Evolutionary conservation across 2,797 vertebrate species (phyloP).

Genomic region (Enteromius mattozi): DNA sequence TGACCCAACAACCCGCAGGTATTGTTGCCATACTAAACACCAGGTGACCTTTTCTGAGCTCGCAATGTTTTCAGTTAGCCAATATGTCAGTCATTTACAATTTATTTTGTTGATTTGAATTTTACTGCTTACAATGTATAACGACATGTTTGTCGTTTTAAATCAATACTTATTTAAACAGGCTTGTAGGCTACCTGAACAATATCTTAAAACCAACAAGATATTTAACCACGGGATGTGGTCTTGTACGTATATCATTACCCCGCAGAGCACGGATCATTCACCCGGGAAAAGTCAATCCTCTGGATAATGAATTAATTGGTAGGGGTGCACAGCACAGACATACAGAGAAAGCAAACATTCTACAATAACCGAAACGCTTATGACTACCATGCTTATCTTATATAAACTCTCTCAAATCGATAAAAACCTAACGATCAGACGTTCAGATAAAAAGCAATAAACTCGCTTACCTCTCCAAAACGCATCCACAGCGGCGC

Average conservation of each 20-base stretch:
- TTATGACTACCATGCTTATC: neutral
- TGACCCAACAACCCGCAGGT: neutral
- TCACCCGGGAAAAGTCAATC: conserved; percentile 19
- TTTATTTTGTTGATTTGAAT: neutral
- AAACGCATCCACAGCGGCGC: conserved; percentile 22
- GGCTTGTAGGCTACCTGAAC: neutral
- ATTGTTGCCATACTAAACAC: conserved; percentile 16
- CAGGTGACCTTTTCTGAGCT: neutral
- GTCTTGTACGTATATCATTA: neutral
- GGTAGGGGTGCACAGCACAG: neutral
- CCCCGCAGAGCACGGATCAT: neutral
- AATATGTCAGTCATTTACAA: neutral
- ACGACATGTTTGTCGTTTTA: neutral
- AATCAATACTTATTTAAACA: neutral
- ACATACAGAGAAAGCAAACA: neutral
- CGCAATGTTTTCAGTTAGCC: neutral
- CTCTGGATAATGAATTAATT: conserved; percentile 36
- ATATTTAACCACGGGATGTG: neutral
- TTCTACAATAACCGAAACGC: neutral
- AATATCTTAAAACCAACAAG: neutral
- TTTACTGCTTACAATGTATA: neutral
- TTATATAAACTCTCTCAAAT: neutral
- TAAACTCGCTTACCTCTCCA: conserved; percentile 48
- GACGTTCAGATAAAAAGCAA: neutral
- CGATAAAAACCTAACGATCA: neutral